Percentiles rank a stretch among this genome's conserved stretches.
These are phyloP conservation scores for Halictus quadricinctus DNA, from an alignment of 2,888 invertebrate genomes.

Conservation along the genomic window DNA sequence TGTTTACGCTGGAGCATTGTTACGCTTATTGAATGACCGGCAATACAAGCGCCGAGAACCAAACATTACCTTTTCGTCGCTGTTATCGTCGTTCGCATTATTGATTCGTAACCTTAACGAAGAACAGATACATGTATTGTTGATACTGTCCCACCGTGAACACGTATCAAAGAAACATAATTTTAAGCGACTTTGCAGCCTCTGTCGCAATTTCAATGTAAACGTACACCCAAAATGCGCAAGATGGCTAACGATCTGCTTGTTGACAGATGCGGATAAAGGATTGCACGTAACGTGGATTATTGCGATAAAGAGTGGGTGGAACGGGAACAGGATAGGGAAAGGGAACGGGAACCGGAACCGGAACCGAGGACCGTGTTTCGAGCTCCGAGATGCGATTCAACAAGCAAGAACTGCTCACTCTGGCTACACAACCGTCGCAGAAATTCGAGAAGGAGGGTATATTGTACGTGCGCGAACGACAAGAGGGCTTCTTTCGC, in stretches of 20 bases:
- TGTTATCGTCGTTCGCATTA: not conserved
- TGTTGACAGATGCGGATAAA: conserved; percentile 40
- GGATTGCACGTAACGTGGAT: conserved; percentile 25
- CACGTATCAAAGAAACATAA: too few relatives aligned
- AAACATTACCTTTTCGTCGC: not conserved
- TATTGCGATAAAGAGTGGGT: conserved; percentile 37
- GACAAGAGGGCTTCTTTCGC: conserved; percentile 95
- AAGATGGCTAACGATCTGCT: conserved; percentile 22
- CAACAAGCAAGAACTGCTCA: conserved; percentile 93
- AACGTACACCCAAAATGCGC: not conserved
- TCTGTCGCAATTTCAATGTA: not conserved
- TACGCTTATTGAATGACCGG: not conserved
- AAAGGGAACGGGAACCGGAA: not conserved
- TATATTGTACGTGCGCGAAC: conserved; percentile 91
- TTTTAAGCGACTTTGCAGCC: too few relatives aligned
- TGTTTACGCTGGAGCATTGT: not conserved
- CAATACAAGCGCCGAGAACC: too few relatives aligned
- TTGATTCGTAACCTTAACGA: too few relatives aligned
- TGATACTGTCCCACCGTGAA: too few relatives aligned
- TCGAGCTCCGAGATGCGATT: conserved; percentile 89
- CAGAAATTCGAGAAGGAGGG: conserved; percentile 97
- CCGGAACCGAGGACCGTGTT: conserved; percentile 1
- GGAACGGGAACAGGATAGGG: not conserved
- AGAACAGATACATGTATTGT: too few relatives aligned
- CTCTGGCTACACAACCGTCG: conserved; percentile 93